These are phyloP conservation scores for Sebastolobus altivelis DNA, from an alignment of 2,797 vertebrate genomes.

Conservation along the genomic window DNA sequence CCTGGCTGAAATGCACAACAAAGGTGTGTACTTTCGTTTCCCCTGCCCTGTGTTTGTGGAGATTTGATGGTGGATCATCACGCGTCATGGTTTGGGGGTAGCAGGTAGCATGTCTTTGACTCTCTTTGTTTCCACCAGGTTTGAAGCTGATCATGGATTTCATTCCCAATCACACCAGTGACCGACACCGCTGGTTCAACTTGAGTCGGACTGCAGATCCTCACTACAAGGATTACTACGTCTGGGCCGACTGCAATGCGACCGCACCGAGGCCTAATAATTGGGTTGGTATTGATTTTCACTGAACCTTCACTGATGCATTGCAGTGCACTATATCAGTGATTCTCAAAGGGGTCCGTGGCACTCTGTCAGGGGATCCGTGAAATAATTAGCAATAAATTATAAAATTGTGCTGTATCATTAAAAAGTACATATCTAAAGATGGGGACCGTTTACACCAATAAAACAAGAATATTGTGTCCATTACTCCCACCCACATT, in stretches of 20 bases:
- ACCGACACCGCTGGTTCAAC: conserved; percentile 95
- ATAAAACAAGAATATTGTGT: no score
- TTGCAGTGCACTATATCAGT: no score
- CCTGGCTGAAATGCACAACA: conserved; percentile 90
- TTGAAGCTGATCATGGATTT: conserved; percentile 96
- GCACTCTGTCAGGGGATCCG: no score
- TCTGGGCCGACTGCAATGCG: conserved; percentile 91
- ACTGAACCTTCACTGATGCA: not conserved
- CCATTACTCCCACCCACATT: no score
- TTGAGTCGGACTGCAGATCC: conserved; percentile 88
- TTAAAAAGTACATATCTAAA: no score
- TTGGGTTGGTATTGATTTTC: conserved; percentile 86
- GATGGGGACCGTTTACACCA: no score
- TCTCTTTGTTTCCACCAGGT: conserved; percentile 79
- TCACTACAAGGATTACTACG: conserved; percentile 92
- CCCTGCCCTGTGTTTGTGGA: not conserved
- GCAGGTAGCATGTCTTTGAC: not conserved
- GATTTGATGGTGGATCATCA: not conserved
- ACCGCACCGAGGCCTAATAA: conserved; percentile 90
- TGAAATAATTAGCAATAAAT: no score
- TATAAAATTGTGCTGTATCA: no score
- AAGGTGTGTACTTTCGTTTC: conserved; percentile 79
- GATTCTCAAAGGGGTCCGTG: no score
- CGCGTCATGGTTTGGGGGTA: not conserved
- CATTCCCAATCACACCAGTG: conserved; percentile 97